These are phyloP conservation scores for Tachypleus tridentatus DNA, from an alignment of 1,140 invertebrate species.

Conservation along the genomic window DNA sequence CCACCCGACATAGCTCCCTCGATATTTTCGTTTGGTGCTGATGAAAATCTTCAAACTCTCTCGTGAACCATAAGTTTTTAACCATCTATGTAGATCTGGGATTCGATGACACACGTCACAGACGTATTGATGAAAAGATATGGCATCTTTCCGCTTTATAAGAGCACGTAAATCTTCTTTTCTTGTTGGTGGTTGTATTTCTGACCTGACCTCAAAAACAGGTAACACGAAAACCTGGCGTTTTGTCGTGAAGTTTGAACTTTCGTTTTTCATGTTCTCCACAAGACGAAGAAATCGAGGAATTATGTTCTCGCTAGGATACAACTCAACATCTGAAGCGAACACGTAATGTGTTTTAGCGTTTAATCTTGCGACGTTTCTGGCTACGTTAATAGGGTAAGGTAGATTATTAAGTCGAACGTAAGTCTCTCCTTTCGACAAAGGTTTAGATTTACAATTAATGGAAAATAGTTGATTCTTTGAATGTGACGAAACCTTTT, in stretches of 20 bases:
- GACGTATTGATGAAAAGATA: conserved; percentile 80
- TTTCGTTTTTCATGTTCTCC: background rate
- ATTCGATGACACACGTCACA: conserved; percentile 78
- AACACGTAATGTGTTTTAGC: conserved; percentile 27
- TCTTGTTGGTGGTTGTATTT: conserved; percentile 60
- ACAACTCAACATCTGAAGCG: conserved; percentile 29
- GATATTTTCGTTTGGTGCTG: conserved; percentile 48
- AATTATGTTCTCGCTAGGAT: conserved; percentile 24
- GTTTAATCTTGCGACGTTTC: conserved; percentile 27
- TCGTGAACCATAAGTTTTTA: conserved; percentile 37
- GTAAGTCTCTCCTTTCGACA: background rate
- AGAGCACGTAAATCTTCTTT: conserved; percentile 45
- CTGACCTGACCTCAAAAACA: conserved; percentile 59
- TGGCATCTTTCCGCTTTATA: conserved; percentile 41
- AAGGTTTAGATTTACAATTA: no score
- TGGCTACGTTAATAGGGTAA: conserved; percentile 29
- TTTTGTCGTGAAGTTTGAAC: no score
- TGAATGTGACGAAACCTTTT: no score
- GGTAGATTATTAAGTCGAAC: conserved; percentile 2
- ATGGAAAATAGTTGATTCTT: no score
- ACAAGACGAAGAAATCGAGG: conserved; percentile 16
- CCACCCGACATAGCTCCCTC: conserved; percentile 42
- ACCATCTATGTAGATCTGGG: conserved; percentile 43
- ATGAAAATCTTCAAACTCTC: conserved; percentile 60
- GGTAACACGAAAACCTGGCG: conserved; percentile 56